phyloP scores from a whole-genome alignment of 2,888 invertebrate species.

The Thymelicus lineola region DNA sequence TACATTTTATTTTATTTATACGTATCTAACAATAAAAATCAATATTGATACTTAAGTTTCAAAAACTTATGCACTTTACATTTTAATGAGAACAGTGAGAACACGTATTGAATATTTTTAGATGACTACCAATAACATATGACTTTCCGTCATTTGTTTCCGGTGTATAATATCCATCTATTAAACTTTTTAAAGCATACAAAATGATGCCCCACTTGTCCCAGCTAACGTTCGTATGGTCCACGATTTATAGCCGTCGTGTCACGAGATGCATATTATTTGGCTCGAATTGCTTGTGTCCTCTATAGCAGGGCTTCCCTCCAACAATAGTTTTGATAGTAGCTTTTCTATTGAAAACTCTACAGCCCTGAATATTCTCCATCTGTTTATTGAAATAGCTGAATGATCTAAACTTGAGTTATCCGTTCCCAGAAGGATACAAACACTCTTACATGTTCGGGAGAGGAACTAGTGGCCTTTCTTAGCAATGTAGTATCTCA shows the following conservation, averaged over 20 bases:
- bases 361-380: constrained; percentile 2
- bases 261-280: constrained; percentile 71
- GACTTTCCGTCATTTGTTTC: constrained; percentile 8
- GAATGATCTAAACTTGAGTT: too few species aligned
- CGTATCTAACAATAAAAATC: too few species aligned
- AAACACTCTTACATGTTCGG: too few species aligned
- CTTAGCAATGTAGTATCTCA: too few species aligned
- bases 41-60: too few species aligned
- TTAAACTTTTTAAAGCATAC: constrained; percentile 16
- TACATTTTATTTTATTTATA: too few species aligned
- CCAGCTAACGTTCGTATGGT: constrained; percentile 38
- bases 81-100: background rate
- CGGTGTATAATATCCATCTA: constrained; percentile 24
- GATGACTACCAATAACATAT: constrained; percentile 9
- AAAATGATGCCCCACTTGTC: constrained; percentile 44
- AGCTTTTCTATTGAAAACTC: constrained; percentile 1
- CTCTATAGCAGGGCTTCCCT: constrained; percentile 62
- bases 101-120: constrained; percentile 36
- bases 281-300: constrained; percentile 64
- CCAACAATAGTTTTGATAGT: constrained; percentile 49
- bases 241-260: constrained; percentile 65
- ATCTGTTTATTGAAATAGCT: background rate
- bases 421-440: too few species aligned
- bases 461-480: too few species aligned
- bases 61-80: background rate